These are phyloP conservation scores for Cyanistes caeruleus DNA, from an alignment of 2,113 vertebrate species.

Conservation along the genomic window DNA sequence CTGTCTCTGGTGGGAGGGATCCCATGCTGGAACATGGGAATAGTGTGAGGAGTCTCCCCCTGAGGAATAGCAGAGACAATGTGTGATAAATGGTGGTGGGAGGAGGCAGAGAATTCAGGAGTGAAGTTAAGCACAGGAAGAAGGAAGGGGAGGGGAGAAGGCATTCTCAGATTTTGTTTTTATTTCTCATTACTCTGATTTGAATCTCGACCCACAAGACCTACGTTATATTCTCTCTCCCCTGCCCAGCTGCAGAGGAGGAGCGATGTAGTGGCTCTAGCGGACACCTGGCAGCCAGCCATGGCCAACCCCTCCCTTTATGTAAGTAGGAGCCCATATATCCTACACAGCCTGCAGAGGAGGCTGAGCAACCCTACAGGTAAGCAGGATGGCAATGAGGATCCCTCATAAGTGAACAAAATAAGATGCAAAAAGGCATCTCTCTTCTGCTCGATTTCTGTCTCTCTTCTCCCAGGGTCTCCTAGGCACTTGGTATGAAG, in stretches of 20 bases:
- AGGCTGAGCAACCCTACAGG: neutral
- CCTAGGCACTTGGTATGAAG: neutral
- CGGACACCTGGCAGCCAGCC: neutral
- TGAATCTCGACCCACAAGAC: fast-evolving
- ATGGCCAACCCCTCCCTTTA: neutral
- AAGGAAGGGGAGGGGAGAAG: neutral
- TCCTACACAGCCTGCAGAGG: fast-evolving
- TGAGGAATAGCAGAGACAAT: neutral
- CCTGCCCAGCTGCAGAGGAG: neutral
- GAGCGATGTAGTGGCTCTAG: neutral
- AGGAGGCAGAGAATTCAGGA: neutral
- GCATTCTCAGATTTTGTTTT: neutral
- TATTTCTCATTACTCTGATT: neutral
- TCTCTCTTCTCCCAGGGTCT: neutral
- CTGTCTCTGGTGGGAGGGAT: neutral
- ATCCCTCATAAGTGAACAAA: neutral
- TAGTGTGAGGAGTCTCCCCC: neutral
- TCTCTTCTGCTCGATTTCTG: neutral
- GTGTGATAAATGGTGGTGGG: neutral
- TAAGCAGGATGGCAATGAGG: neutral
- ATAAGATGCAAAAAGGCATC: neutral
- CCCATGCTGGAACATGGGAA: neutral
- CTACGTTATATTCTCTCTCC: neutral
- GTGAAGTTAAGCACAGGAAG: neutral
- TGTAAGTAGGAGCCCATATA: neutral